Evolutionary conservation across 2,888 invertebrate species (phyloP), one percentile per base, ranked within the genome.

Genomic region (Harpalus rubripes): DNA sequence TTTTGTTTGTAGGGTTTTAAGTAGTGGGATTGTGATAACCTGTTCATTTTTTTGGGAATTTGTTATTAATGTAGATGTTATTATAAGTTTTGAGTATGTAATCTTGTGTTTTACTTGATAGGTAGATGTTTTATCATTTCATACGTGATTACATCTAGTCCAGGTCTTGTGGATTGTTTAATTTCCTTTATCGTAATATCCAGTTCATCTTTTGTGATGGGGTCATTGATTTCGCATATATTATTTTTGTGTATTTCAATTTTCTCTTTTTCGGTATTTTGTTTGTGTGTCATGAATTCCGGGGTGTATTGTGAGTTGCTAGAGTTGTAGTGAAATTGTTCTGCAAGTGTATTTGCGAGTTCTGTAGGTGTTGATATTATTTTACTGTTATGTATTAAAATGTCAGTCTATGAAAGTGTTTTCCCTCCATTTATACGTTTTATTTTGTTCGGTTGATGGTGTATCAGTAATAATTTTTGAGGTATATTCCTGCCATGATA

Each of bases 231-330:
- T 68, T 32, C 68, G 15, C n/a, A 26, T 0, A 0, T 10, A 6
- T 68, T 68, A 15, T 68, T 18, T 39, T 68, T 8, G n/a, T 68
- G 5, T 0, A 32, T 39, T 68, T 68, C 68, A 6, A 18, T 32
- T n/a, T 26, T 68, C 7, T 68, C 39, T 5, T 68, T 32, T 68
- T 68, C 68, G 0, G 32, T 32, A 32, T 68, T 68, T 68, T 68
- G 39, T 39, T 32, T 39, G 15, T 39, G 26, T 68, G 5, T 10
- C 15, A 15, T 4, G 15, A 68, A 32, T 68, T 68, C 68, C 0
- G 39, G 68, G 8, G 68, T 68, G 15, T 68, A 68, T 39, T 32
- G n/a, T 68, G 39, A n/a, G 39, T 68, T 39, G 7, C 68, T 68
- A 1, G 68, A 68, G n/a, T 68, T 26, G 1, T 68, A 6, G 12